Conservation (phyloP, 2,888 invertebrate genomes). For the Amitus sp. region DNA sequence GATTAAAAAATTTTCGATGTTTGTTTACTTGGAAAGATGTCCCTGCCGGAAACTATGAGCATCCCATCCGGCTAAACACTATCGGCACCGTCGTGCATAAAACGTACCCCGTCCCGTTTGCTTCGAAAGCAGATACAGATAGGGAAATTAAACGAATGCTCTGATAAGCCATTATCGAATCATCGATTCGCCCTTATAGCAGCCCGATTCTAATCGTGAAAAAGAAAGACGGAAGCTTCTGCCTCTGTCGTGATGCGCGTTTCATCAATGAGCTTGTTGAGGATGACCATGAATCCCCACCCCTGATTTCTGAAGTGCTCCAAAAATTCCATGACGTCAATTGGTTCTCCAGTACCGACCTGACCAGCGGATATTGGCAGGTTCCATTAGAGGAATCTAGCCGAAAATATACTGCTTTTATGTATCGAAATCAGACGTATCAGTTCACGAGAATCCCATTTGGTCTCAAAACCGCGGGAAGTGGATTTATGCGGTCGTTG, state of each 20-base stretch:
- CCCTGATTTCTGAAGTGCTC: conserved; percentile 30
- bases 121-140: not conserved
- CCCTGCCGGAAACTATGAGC: not conserved
- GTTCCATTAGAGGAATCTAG: conserved; percentile 19
- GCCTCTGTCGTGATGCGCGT: not conserved
- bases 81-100: not conserved
- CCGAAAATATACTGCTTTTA: conserved; percentile 30
- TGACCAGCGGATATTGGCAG: conserved; percentile 43
- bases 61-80: not conserved
- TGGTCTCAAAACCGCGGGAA: conserved; percentile 46
- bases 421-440: conserved; percentile 24
- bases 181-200: not conserved
- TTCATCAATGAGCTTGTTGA: conserved; percentile 9
- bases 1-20: too few species aligned
- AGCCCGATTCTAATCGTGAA: not conserved
- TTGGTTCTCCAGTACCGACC: conserved; percentile 32
- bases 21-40: not conserved
- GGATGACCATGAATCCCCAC: conserved; percentile 46
- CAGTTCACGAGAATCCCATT: conserved; percentile 45
- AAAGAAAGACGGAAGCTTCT: not conserved
- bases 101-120: not conserved
- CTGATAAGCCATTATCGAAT: not conserved
- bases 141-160: not conserved
- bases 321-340: conserved; percentile 24
- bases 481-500: conserved; percentile 42